Evolutionary conservation across 2,113 vertebrate species (phyloP).

Genomic region (Coregonus clupeaformis): DNA sequence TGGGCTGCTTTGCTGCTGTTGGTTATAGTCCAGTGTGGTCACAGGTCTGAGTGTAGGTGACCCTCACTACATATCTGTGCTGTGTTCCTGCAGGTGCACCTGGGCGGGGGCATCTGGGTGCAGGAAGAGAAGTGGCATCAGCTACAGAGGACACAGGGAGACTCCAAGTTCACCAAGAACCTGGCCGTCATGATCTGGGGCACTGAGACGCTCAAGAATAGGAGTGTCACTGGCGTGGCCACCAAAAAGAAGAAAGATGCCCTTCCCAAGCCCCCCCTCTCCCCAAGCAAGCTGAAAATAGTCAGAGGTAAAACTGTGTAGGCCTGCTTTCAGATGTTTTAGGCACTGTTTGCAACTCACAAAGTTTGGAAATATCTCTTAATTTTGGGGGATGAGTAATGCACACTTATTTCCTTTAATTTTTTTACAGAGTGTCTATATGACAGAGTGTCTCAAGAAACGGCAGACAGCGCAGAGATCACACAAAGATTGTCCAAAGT

Average conservation of each 20-base stretch:
- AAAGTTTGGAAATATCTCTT: too few relatives aligned
- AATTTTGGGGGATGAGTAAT: too few relatives aligned
- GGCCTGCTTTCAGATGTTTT: background rate
- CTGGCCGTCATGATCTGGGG: slow-evolving; percentile 99
- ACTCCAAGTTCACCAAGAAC: slow-evolving; percentile 99
- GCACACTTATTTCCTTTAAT: too few relatives aligned
- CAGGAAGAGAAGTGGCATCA: slow-evolving; percentile 99
- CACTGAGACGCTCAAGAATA: slow-evolving; percentile 98
- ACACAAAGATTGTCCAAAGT: slow-evolving; percentile 99
- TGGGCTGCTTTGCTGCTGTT: too few relatives aligned
- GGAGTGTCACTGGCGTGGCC: slow-evolving; percentile 96
- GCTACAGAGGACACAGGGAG: slow-evolving; percentile 96
- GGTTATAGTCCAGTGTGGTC: slow-evolving; percentile 3
- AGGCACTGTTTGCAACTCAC: background rate
- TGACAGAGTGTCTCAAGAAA: slow-evolving; percentile 98
- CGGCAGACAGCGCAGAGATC: slow-evolving; percentile 96
- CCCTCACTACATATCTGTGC: background rate
- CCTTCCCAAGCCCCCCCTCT: slow-evolving; percentile 94
- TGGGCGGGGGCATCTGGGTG: slow-evolving; percentile 98
- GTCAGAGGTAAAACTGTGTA: slow-evolving; percentile 86
- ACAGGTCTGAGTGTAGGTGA: background rate
- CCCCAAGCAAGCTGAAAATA: slow-evolving; percentile 97
- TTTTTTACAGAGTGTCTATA: slow-evolving; percentile 91
- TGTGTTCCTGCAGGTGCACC: slow-evolving; percentile 82
- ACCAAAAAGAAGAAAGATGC: slow-evolving; percentile 99